Conservation (phyloP, 2,113 vertebrate genomes). For the Zapus hudsonius region DNA sequence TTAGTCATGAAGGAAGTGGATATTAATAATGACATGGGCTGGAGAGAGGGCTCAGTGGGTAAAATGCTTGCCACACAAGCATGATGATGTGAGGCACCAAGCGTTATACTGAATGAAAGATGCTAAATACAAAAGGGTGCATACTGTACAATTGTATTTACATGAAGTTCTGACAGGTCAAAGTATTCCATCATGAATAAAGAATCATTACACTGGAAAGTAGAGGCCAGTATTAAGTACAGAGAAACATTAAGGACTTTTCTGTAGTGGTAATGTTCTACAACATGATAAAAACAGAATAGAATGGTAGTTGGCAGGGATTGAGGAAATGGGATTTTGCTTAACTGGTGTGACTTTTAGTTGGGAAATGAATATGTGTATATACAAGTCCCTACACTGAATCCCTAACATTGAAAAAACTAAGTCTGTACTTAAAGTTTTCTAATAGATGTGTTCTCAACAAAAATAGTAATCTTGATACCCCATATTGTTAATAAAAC, state of each 20-base stretch:
- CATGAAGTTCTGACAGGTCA: neutral
- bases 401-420: neutral
- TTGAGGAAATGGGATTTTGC: neutral
- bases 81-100: no score
- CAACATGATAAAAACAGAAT: neutral
- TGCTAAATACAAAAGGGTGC: neutral
- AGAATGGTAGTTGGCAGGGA: neutral
- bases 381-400: neutral
- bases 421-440: neutral
- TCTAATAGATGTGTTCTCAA: neutral
- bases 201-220: neutral
- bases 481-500: no score
- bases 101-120: neutral
- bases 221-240: neutral
- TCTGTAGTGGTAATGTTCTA: neutral
- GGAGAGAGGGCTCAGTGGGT: no score
- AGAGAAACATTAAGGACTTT: neutral
- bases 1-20: neutral
- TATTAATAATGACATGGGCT: neutral
- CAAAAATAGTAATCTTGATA: no score
- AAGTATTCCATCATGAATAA: neutral
- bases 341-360: neutral
- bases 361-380: neutral
- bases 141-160: neutral
- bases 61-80: no score